Base-by-base conservation (phyloP, 2,113 vertebrate genomes). In the Centropus unirufus region DNA sequence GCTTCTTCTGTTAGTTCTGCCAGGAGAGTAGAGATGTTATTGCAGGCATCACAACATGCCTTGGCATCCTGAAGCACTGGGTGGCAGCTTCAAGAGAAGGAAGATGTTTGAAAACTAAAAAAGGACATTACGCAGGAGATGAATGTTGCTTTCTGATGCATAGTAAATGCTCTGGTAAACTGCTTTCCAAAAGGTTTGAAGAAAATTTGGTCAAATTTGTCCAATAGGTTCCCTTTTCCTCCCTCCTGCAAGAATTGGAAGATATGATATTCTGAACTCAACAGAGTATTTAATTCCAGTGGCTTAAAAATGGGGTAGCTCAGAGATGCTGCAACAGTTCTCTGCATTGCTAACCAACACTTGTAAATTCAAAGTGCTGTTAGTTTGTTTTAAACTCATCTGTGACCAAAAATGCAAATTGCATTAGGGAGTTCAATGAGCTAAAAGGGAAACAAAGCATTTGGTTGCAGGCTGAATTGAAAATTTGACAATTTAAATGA, bases 361-460 rank as follows among this genome's bases (percentile, higher is more conserved):
- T 64, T 89, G 47, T 27, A 29, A 47, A 80, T 81, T 86, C 46
- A 74, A 44, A 77, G 42, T 57, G 34, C 22, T 76, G 8, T 39
- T 59, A 19, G 0, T 61, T 92, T 59, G 15, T 55, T 93, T 76
- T 80, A 84, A 55, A 46, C 22, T 82, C 47, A 47, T 52, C 39
- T 68, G 26, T 59, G 61, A 91, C 89, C 87, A 70, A 84, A 95
- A 87, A 42, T 64, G 55, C 52, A 84, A 72, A 81, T 83, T 81
- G 57, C 52, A 19, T 89, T 87, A 62, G 44, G 81, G 64, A 76
- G 40, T 84, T 80, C 70, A 87, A 61, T 87, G 76, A 96, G 66
- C 82, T 82, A 69, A 87, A 80, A 89, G 40, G 49, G 70, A 96
- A 91, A 90, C 82, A 94, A 93, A 88, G 11, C 68, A 27, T 55